Evolutionary conservation across 1,140 invertebrate genomes (phyloP), one percentile per base, ranked within the genome.

Genomic region (Magallana angulata): DNA sequence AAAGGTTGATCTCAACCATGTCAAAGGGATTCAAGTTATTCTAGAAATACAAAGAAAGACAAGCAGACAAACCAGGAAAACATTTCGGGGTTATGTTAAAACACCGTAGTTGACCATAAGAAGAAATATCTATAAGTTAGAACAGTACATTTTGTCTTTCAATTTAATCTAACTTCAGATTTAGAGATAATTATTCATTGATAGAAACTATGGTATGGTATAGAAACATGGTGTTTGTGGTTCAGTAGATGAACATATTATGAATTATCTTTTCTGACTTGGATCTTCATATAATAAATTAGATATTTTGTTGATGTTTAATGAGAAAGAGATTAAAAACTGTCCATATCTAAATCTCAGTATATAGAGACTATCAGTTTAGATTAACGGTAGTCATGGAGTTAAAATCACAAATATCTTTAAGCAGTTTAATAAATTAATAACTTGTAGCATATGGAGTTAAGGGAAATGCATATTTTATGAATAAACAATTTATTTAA

Each of bases 41-140:
- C 64, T 68, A 68, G n/a, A 68, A 12, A 16, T 24, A 24, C 24
- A 24, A 24, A 24, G 24, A 24, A 18, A 8, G 7, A 68, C n/a
- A 68, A 18, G 24, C 64, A 68, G n/a, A 68, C 8, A 68, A 68
- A 68, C 24, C 16, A 68, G 64, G 64, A 68, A 68, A 68, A 68
- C 64, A 68, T 16, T 68, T 24, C n/a, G 64, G 64, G 64, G 64
- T 68, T n/a, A 18, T 62, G 6, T 16, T 62, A 12, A 62, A 62
- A 62, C 60, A 62, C 60, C 60, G 60, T 62, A 62, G 60, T 62
- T 62, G 60, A 62, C 60, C 60, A 1, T 14, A 36, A 36, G 6
- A 11, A 0, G 60, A 62, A 6, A 62, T 62, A 62, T 62, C 60
- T 62, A 62, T 6, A 16, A 6, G 0, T 62, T n/a, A 62, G 60